Base-by-base conservation (phyloP, 1,140 invertebrate genomes). In the Luehdorfia chinensis region DNA sequence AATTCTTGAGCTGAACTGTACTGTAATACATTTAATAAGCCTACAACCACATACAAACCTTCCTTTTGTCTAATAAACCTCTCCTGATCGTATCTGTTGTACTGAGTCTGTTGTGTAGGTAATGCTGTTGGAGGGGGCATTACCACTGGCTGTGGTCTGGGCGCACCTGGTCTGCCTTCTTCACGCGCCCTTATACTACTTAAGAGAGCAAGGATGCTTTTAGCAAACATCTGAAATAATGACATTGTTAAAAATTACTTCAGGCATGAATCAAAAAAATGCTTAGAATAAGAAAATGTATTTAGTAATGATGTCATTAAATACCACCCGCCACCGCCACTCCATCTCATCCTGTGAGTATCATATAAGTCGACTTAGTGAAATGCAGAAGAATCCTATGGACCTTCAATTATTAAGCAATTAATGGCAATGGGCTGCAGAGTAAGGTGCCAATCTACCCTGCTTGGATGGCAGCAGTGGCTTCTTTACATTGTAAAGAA, bases 11-110 rank as follows among this genome's bases (percentile, higher is more conserved):
- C 11, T 14, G 15, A 39, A 39, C 50, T 8, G n/a, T 32, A 33
- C 8, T 12, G n/a, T 44, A 50, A 6, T 11, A 30, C 25, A 27
- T 18, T 4, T 32, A 33, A 21, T 8, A 47, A 5, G 21, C n/a
- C n/a, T 28, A 39, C 7, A 13, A 43, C 11, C 12, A 9, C 7
- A 50, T 27, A 47, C 57, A 52, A 76, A 92, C 91, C 91, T 89
- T 97, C 94, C 84, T 96, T 96, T 59, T 94, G 93, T 19, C 93
- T 89, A 71, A 95, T 95, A 78, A 99, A 98, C 70, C 96, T 90
- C 89, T 99, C 98, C 88, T 99, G 97, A 92, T 98, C 97, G 87
- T 99, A 99, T 90, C 97, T 94, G 91, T 97, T 99, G 83, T 99
- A 99, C 65, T 97, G 95, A 11, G 93, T 90, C 39, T 83, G 78